A percentile compares a stretch with the other conserved stretches of the same genome.
These are phyloP conservation scores for Dicerorhinus sumatrensis DNA, from an alignment of 2,113 vertebrate genomes.

Conservation along the genomic window DNA sequence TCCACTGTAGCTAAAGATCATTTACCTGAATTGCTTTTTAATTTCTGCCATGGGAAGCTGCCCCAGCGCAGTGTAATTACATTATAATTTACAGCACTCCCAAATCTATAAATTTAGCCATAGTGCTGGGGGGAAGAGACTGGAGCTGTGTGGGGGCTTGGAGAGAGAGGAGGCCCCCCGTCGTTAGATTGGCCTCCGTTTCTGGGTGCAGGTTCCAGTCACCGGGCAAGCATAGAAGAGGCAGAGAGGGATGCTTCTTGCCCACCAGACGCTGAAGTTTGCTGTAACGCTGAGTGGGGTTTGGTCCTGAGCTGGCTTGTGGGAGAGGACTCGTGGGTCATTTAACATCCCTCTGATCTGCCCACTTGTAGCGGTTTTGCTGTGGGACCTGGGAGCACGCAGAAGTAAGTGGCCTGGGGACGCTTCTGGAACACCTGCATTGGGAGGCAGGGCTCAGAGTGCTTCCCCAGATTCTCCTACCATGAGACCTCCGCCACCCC, in stretches of 20 bases:
- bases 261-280: conserved; percentile 43
- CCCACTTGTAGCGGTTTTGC: neutral
- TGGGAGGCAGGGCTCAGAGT: neutral
- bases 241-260: conserved; percentile 16
- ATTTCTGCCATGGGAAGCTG: conserved; percentile 88
- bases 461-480: neutral
- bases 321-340: neutral
- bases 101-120: conserved; percentile 87
- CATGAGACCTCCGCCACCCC: neutral
- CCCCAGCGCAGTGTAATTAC: conserved; percentile 86
- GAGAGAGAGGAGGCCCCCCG: conserved; percentile 63
- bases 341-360: neutral
- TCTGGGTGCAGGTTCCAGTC: conserved; percentile 75
- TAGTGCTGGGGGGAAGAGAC: conserved; percentile 74
- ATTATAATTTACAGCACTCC: conserved; percentile 88
- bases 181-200: conserved; percentile 79
- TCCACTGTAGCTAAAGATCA: conserved; percentile 87
- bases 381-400: neutral
- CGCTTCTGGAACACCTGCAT: neutral
- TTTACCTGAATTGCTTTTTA: conserved; percentile 91
- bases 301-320: neutral
- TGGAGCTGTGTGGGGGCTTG: neutral
- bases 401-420: neutral
- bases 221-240: conserved; percentile 65
- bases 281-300: neutral